Conservation (phyloP, 1,140 invertebrate genomes). For the Nasonia giraulti region DNA sequence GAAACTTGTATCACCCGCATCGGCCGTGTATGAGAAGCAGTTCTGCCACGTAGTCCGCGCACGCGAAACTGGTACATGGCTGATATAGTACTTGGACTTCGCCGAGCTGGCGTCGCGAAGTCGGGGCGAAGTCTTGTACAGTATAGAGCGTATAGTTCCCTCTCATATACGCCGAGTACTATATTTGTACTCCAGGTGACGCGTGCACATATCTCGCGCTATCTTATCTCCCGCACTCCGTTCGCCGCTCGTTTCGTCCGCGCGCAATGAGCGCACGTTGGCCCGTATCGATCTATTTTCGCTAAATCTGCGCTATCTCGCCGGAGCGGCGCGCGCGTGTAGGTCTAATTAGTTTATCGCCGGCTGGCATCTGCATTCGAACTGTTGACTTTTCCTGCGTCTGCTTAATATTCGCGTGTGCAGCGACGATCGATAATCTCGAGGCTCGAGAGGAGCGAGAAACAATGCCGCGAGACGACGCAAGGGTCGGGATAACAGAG, state of each 20-base stretch:
- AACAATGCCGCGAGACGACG: too few relatives aligned
- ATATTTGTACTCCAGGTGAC: background rate
- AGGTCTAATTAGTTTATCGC: too few relatives aligned
- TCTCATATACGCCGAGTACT: background rate
- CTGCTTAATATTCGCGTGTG: too few relatives aligned
- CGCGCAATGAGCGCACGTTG: background rate
- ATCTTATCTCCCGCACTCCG: constrained; percentile 9
- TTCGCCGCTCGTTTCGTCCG: background rate
- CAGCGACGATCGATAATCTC: too few relatives aligned
- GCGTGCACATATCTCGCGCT: background rate
- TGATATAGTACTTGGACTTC: background rate
- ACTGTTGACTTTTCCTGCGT: background rate
- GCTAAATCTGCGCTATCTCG: background rate
- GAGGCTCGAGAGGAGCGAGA: too few relatives aligned
- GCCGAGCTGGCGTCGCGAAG: too few relatives aligned
- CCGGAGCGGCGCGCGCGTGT: background rate
- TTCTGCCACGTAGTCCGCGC: background rate
- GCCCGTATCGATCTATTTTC: background rate
- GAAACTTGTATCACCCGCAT: constrained; percentile 10
- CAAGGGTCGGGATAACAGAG: background rate
- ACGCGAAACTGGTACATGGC: background rate
- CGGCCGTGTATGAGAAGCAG: background rate
- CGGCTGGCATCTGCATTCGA: background rate
- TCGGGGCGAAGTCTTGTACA: too few relatives aligned
- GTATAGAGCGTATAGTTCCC: background rate